Evolutionary conservation across 2,888 invertebrate genomes (phyloP), one percentile per base, ranked within the genome.

Genomic region (Leptodirus hochenwartii): DNA sequence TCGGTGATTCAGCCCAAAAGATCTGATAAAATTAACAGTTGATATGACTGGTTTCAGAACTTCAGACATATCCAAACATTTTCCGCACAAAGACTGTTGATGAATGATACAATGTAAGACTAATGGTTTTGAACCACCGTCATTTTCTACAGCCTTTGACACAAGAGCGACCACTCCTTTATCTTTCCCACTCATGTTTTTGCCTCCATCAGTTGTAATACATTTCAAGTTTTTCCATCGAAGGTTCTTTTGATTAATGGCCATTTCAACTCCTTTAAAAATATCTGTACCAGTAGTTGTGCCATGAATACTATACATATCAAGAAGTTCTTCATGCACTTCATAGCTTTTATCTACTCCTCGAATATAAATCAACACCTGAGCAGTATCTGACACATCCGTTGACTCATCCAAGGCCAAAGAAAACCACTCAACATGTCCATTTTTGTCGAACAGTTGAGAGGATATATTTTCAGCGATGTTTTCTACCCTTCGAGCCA

Each of bases 61-160:
- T 41, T 41, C 39, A 34, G 42, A 44, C 42, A 45, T 41, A 43
- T 45, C 39, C 39, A 46, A 42, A 37, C 36, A 45, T 45, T 47
- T 47, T 39, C 42, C 42, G 40, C 44, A 44, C 38, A 46, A 41
- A 33, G 39, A 37, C 38, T 43, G 41, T 40, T 40, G 38, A 41
- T 43, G 39, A 42, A 43, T 46, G 37, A 43, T 44, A 39, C 44
- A 46, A 40, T 44, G 43, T 39, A 43, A 33, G 34, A 43, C 33
- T 35, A 38, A 38, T 38, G 42, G 39, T 44, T 43, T 44, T 44
- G 41, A 42, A 39, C 42, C 40, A 41, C 40, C 39, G 27, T 34
- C 40, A 41, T 44, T 42, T 11, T 25, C 11, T 25, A 25, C 11
- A 3, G 25, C 25, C 25, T 25, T 25, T 25, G 25, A 25, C 6